Percentiles rank a stretch among this genome's conserved stretches.
phyloP scores from a whole-genome alignment of 1,140 invertebrate genomes.

The Chironomus tepperi region DNA sequence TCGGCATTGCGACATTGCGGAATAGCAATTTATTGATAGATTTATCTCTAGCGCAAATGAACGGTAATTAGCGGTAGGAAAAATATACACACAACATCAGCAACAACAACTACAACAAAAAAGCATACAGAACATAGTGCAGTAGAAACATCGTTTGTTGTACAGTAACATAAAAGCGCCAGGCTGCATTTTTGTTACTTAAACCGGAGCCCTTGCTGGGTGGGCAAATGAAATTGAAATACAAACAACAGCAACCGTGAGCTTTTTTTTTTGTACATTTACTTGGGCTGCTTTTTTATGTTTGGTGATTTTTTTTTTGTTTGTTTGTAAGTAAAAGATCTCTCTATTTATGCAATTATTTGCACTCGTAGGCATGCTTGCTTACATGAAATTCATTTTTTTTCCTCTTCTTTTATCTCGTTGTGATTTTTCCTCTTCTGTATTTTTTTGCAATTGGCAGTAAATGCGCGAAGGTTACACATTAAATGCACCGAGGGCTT shows the following conservation, averaged over 20 bases:
- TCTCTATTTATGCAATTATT: neutral
- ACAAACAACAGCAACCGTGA: neutral
- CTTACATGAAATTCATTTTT: neutral
- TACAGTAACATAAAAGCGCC: neutral
- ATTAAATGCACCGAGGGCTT: neutral
- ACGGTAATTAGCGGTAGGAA: constrained; percentile 22
- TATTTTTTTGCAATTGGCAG: neutral
- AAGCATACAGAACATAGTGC: neutral
- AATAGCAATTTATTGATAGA: constrained; percentile 23
- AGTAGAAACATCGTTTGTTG: neutral
- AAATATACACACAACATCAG: neutral
- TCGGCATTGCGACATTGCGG: constrained; percentile 17
- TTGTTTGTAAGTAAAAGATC: neutral
- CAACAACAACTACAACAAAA: too few relatives aligned
- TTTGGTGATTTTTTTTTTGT: neutral
- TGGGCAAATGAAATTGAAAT: constrained; percentile 15
- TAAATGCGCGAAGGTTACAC: neutral
- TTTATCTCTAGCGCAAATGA: constrained; percentile 20
- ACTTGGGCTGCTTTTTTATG: neutral
- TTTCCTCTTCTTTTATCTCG: too few relatives aligned
- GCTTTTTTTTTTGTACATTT: neutral
- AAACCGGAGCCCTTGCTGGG: neutral
- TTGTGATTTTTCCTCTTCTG: too few relatives aligned
- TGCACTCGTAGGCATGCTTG: neutral
- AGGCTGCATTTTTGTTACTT: neutral